Evolutionary conservation across 2,888 invertebrate species (phyloP).

Genomic region (Leptinotarsa haldemani): DNA sequence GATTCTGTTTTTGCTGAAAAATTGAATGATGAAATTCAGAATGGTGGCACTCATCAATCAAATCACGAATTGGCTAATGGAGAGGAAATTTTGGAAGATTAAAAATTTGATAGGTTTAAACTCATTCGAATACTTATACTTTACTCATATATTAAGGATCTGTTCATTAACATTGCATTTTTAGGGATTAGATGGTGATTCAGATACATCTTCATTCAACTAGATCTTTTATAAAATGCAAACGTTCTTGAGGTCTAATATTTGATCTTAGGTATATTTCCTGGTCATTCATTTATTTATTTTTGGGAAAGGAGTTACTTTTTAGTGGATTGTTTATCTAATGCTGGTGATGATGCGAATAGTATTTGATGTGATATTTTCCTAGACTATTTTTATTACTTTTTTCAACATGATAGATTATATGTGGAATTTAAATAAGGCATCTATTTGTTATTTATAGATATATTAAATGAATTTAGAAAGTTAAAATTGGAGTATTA

Average conservation of each 20-base stretch:
- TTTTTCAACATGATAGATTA: slow-evolving; percentile 20
- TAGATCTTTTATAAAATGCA: neutral
- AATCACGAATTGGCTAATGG: slow-evolving; percentile 45
- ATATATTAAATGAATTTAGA: slow-evolving; percentile 14
- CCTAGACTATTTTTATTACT: slow-evolving; percentile 35
- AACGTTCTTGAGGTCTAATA: neutral
- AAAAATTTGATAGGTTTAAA: slow-evolving; percentile 25
- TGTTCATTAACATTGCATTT: slow-evolving; percentile 10
- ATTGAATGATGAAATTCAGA: slow-evolving; percentile 70
- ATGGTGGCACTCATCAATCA: slow-evolving; percentile 55
- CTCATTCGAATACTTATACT: neutral
- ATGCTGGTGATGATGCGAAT: slow-evolving; percentile 39
- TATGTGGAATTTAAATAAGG: slow-evolving; percentile 23
- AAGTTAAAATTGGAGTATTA: neutral
- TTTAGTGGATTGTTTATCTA: slow-evolving; percentile 36
- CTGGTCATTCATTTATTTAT: slow-evolving; percentile 12
- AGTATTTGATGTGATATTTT: slow-evolving; percentile 47
- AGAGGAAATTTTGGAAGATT: slow-evolving; percentile 55
- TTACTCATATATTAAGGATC: slow-evolving; percentile 9
- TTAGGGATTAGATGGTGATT: neutral
- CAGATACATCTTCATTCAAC: neutral
- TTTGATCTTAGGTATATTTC: neutral
- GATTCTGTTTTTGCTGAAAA: slow-evolving; percentile 80
- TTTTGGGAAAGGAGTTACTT: slow-evolving; percentile 30
- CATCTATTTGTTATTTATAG: slow-evolving; percentile 13